These are phyloP conservation scores for Cantharis lateralis DNA, from an alignment of 2,888 invertebrate species.

Conservation along the genomic window DNA sequence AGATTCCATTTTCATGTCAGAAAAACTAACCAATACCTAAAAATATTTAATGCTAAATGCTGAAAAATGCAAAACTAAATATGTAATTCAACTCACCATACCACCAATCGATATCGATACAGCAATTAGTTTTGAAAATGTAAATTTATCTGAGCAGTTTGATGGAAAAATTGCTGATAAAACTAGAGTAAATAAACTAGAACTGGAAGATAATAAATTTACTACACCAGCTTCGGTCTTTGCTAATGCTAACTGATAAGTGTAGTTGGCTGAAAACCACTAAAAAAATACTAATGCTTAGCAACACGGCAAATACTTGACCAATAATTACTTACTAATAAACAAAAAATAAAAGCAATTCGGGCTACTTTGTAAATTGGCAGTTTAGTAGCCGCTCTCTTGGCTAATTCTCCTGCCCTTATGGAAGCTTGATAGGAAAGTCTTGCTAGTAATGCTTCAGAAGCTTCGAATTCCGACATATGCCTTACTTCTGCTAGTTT, in stretches of 20 bases:
- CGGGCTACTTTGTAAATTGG: constrained; percentile 78
- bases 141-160: constrained; percentile 79
- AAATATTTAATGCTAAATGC: constrained; percentile 31
- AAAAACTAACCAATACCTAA: constrained; percentile 77
- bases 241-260: constrained; percentile 86
- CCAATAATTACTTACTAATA: constrained; percentile 68
- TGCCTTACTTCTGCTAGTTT: constrained; percentile 89
- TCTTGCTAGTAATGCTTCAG: constrained; percentile 89
- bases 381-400: constrained; percentile 76
- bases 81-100: constrained; percentile 64
- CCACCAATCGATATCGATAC: constrained; percentile 79
- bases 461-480: constrained; percentile 88
- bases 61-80: not conserved
- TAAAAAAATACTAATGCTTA: constrained; percentile 57
- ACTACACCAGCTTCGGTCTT: constrained; percentile 86
- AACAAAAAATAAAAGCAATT: constrained; percentile 82
- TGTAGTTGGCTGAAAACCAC: constrained; percentile 95
- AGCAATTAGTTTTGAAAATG: constrained; percentile 82
- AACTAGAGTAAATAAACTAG: constrained; percentile 86
- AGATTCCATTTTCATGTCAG: constrained; percentile 68
- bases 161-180: constrained; percentile 88
- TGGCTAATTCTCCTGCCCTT: constrained; percentile 78
- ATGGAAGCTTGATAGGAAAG: constrained; percentile 93
- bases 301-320: not conserved
- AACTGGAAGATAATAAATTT: constrained; percentile 85